phyloP scores from a whole-genome alignment of 2,888 invertebrate species.

The Parasteatoda lunata region DNA sequence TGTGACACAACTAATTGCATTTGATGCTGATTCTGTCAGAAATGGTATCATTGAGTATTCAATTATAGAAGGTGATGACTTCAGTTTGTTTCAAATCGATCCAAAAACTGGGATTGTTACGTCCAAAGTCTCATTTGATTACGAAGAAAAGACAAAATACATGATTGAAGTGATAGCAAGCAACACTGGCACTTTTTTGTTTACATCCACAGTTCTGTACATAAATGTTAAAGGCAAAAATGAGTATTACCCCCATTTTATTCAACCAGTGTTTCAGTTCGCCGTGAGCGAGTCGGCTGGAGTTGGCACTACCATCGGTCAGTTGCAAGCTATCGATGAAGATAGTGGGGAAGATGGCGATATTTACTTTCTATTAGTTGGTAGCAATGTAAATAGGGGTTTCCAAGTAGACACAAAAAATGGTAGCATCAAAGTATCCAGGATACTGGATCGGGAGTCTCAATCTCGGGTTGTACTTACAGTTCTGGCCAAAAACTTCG shows the following conservation, averaged over 20 bases:
- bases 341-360: conserved; percentile 90
- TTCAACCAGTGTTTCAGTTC: conserved; percentile 91
- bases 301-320: conserved; percentile 88
- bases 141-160: conserved; percentile 86
- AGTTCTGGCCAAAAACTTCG: conserved; percentile 94
- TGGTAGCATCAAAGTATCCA: conserved; percentile 88
- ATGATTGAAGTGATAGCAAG: conserved; percentile 85
- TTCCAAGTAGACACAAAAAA: conserved; percentile 86
- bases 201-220: conserved; percentile 80
- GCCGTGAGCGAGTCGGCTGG: conserved; percentile 94
- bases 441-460: conserved; percentile 88
- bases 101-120: conserved; percentile 84
- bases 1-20: conserved; percentile 84
- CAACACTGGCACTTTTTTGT: conserved; percentile 90
- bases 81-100: conserved; percentile 86
- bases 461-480: conserved; percentile 91
- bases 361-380: conserved; percentile 93
- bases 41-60: conserved; percentile 90
- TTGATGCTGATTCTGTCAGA: conserved; percentile 89
- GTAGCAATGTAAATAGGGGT: conserved; percentile 92
- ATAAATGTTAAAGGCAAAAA: conserved; percentile 89
- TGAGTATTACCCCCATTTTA: conserved; percentile 90
- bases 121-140: conserved; percentile 87
- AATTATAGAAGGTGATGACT: conserved; percentile 82
- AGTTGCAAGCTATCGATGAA: conserved; percentile 90